Percentiles rank a stretch among this genome's conserved stretches.
phyloP scores from a whole-genome alignment of 2,797 vertebrate genomes.

The Acrossocheilus fasciatus region DNA sequence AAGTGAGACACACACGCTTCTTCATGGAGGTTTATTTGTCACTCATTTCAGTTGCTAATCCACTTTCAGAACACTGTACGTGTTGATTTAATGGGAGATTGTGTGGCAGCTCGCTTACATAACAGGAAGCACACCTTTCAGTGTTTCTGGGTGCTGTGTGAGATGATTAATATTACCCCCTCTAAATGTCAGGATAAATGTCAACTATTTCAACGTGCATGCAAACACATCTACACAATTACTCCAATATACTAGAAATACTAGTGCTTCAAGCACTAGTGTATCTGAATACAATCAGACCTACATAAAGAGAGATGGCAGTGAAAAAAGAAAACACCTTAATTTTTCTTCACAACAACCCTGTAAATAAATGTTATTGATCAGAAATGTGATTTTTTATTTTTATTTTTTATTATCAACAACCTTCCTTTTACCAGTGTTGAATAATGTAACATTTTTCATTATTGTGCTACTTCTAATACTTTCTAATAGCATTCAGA shows the following conservation, averaged over 20 bases:
- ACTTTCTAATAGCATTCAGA: not conserved
- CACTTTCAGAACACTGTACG: not conserved
- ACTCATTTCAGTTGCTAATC: conserved; percentile 24
- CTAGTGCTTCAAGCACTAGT: not conserved
- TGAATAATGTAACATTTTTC: not conserved
- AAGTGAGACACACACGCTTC: not conserved
- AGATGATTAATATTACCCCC: not conserved
- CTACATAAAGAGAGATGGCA: not conserved
- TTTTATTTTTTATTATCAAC: too few species aligned
- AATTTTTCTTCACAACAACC: too few species aligned
- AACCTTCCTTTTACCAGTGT: not conserved
- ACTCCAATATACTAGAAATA: not conserved
- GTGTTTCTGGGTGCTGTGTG: not conserved
- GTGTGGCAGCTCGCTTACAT: conserved; percentile 9
- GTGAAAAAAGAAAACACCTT: not conserved
- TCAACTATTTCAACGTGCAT: not conserved
- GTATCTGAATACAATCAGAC: not conserved
- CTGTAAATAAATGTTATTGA: not conserved
- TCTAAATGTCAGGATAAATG: conserved; percentile 13
- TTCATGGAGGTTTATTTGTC: not conserved
- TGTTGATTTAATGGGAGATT: not conserved
- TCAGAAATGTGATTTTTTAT: not conserved
- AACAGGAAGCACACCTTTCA: conserved; percentile 35
- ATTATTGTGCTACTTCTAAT: not conserved
- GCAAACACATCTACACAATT: not conserved